A percentile compares a stretch with the other conserved stretches of the same genome.
Conservation (phyloP, 2,888 invertebrate genomes). For the Hirtodrosophila confusa region DNA sequence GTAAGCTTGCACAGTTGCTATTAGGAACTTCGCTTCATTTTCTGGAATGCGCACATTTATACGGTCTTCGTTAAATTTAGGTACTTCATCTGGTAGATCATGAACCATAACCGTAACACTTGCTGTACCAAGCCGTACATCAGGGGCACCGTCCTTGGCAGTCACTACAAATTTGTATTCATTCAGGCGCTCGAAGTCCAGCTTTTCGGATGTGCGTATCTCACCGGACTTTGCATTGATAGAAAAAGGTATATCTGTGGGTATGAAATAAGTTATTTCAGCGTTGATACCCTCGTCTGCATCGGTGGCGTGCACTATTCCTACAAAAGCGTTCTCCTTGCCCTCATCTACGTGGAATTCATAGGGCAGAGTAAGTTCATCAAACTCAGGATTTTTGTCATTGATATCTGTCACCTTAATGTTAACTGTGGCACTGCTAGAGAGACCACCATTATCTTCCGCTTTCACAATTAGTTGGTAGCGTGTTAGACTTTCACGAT, state of each 20-base stretch:
- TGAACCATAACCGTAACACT: slow-evolving; percentile 92
- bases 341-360: slow-evolving; percentile 92
- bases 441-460: slow-evolving; percentile 92
- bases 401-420: slow-evolving; percentile 96
- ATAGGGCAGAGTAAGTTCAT: slow-evolving; percentile 89
- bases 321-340: slow-evolving; percentile 86
- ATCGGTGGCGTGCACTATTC: slow-evolving; percentile 93
- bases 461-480: slow-evolving; percentile 95
- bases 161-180: slow-evolving; percentile 92
- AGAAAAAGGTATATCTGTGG: slow-evolving; percentile 90
- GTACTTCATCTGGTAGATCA: slow-evolving; percentile 92
- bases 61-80: slow-evolving; percentile 89
- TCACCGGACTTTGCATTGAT: slow-evolving; percentile 92
- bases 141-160: slow-evolving; percentile 93
- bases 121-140: slow-evolving; percentile 93
- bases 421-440: slow-evolving; percentile 93
- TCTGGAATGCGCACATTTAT: slow-evolving; percentile 94
- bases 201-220: slow-evolving; percentile 89
- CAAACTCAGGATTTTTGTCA: slow-evolving; percentile 95
- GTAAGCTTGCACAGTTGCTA: slow-evolving; percentile 92
- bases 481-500: slow-evolving; percentile 94
- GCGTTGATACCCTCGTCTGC: slow-evolving; percentile 94
- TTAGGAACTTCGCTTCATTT: slow-evolving; percentile 91
- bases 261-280: slow-evolving; percentile 91
- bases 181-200: slow-evolving; percentile 93